These are phyloP conservation scores for Ooceraea biroi DNA, from an alignment of 1,140 invertebrate genomes.

Conservation along the genomic window DNA sequence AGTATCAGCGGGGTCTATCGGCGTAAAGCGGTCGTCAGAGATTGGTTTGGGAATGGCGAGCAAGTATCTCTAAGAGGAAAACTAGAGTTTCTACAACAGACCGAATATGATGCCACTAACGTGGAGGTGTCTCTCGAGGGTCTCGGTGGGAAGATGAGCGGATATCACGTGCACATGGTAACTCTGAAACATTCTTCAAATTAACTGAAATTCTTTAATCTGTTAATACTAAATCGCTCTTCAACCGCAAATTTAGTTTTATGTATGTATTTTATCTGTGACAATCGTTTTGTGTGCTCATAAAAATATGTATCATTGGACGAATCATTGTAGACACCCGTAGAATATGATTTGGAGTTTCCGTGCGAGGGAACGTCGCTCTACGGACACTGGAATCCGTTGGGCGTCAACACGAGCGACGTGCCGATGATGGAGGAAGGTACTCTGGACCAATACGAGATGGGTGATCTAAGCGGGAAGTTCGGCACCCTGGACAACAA, in stretches of 20 bases:
- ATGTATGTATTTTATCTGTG: not conserved
- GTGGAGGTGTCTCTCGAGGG: constrained; percentile 93
- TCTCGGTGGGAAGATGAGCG: constrained; percentile 88
- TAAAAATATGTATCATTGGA: too few relatives aligned
- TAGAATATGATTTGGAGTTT: constrained; percentile 93
- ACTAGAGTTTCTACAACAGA: constrained; percentile 94
- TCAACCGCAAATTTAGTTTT: not conserved
- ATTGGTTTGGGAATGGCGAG: constrained; percentile 95
- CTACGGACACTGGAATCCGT: constrained; percentile 94
- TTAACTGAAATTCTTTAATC: not conserved
- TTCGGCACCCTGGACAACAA: constrained; percentile 91
- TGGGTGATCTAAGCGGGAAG: constrained; percentile 96
- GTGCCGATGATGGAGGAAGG: constrained; percentile 89
- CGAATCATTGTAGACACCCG: constrained; percentile 88
- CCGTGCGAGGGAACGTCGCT: constrained; percentile 94
- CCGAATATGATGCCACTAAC: constrained; percentile 93
- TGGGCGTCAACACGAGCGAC: constrained; percentile 88
- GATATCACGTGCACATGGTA: constrained; percentile 95
- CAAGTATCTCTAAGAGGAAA: constrained; percentile 89
- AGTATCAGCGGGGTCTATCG: constrained; percentile 92
- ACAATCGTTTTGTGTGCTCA: not conserved
- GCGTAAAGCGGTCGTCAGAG: constrained; percentile 93
- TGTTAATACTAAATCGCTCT: too few relatives aligned
- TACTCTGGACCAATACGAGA: constrained; percentile 94
- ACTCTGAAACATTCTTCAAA: constrained; percentile 45